phyloP scores from a whole-genome alignment of 2,113 vertebrate genomes.

The Rafetus swinhoei region DNA sequence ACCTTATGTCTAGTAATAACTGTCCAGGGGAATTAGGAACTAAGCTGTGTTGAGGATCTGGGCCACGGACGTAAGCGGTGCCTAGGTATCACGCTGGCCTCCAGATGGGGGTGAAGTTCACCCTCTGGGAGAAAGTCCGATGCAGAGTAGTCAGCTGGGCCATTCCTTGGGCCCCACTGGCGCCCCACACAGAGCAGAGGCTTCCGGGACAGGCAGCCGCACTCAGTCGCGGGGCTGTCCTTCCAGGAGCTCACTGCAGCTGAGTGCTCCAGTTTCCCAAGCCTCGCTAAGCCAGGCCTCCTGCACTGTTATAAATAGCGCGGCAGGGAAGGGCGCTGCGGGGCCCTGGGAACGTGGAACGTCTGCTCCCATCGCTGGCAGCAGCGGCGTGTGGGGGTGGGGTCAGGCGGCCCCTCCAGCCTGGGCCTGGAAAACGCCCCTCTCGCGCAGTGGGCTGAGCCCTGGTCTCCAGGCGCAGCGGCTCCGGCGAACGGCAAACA shows the following conservation, averaged over 20 bases:
- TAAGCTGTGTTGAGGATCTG: not conserved
- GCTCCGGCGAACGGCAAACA: not conserved
- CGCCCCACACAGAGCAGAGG: slow-evolving; percentile 19
- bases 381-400: not conserved
- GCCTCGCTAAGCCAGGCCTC: not conserved
- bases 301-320: fast-evolving
- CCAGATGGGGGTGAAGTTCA: not conserved
- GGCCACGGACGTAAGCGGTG: not conserved
- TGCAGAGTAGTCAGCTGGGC: too few species aligned
- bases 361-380: slow-evolving; percentile 33
- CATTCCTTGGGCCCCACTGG: not conserved
- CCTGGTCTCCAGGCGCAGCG: not conserved
- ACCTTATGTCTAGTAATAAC: not conserved
- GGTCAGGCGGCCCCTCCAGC: not conserved
- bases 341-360: not conserved
- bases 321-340: not conserved
- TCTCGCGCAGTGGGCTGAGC: too few species aligned
- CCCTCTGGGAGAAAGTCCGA: not conserved
- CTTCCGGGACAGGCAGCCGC: not conserved
- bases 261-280: not conserved
- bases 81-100: not conserved
- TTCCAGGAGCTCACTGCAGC: too few species aligned
- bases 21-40: not conserved
- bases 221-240: not conserved
- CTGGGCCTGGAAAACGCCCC: not conserved